phyloP scores from a whole-genome alignment of 2,113 vertebrate genomes.

The Emydocephalus ijimae region DNA sequence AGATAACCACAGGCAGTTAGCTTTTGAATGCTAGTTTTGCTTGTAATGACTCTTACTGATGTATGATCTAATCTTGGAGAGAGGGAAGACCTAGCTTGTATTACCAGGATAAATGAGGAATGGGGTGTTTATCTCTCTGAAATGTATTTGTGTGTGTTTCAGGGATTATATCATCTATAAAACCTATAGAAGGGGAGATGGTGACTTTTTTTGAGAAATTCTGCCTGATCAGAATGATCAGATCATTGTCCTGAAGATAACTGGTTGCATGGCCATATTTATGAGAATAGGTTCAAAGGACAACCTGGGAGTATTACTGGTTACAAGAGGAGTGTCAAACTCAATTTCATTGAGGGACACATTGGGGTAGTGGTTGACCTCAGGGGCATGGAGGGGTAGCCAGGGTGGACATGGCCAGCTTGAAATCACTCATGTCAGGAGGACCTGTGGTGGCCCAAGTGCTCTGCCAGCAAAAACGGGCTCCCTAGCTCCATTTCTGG shows the following conservation, averaged over 20 bases:
- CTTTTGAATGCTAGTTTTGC: neutral
- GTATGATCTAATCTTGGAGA: neutral
- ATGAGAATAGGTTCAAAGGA: neutral
- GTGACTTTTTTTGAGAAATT: neutral
- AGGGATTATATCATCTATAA: neutral
- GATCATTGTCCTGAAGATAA: neutral
- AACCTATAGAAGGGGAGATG: neutral
- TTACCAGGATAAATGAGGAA: neutral
- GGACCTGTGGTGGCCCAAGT: too few relatives aligned
- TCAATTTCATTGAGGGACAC: too few relatives aligned
- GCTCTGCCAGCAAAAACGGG: too few relatives aligned
- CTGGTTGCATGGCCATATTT: neutral
- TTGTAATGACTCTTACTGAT: neutral
- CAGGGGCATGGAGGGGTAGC: too few relatives aligned
- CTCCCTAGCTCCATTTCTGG: too few relatives aligned
- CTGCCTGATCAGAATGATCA: neutral
- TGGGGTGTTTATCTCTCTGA: neutral
- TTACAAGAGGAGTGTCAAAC: neutral
- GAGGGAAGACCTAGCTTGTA: neutral
- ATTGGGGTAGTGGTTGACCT: too few relatives aligned
- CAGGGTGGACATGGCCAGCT: too few relatives aligned
- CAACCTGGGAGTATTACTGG: neutral
- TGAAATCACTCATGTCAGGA: too few relatives aligned
- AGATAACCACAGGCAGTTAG: neutral
- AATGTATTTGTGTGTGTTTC: neutral